Base-by-base conservation (phyloP, 2,888 invertebrate genomes). In the Ecdyonurus torrentis region DNA sequence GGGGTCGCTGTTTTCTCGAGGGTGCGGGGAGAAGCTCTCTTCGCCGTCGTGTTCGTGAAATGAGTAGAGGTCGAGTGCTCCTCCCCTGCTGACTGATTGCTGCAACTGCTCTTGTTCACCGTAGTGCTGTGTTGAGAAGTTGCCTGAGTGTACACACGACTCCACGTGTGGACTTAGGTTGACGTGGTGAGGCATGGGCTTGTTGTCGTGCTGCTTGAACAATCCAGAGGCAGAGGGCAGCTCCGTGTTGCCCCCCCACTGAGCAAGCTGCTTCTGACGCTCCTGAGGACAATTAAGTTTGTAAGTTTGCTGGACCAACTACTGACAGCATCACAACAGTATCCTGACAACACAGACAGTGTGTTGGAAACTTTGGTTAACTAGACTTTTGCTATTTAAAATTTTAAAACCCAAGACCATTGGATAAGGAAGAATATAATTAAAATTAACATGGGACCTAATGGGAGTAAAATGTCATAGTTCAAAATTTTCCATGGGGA, bases 81-180 rank as follows among this genome's bases (percentile, higher is more conserved):
- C 68, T 25, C 67, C 61, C 63, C 66, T 55, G 50, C 60, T 63
- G n/a, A 61, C 79, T 65, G 75, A 72, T 23, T 80, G 77, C n/a
- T n/a, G n/a, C n/a, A n/a, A n/a, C n/a, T n/a, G n/a, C n/a, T n/a
- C n/a, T n/a, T n/a, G n/a, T 68, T 67, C 70, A 64, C 84, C 82
- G 72, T 84, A 85, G 71, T 86, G 86, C 61, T 86, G 77, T 72
- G 83, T 84, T 67, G 82, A 83, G 70, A 84, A 87, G 71, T 80
- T 83, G 24, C 83, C 83, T 64, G 81, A 75, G 71, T 82, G 83
- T 22, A 84, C 81, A 72, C 20, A 55, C n/a, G 64, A 61, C 20
- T 63, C 60, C 3, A 55, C 68, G 37, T 69, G 67, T 25, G 68
- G 68, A 19, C 67, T 69, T n/a, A 69, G 66, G 53, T 64, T 66